Base-by-base conservation (phyloP, 2,888 invertebrate genomes). In the Ormia ochracea region DNA sequence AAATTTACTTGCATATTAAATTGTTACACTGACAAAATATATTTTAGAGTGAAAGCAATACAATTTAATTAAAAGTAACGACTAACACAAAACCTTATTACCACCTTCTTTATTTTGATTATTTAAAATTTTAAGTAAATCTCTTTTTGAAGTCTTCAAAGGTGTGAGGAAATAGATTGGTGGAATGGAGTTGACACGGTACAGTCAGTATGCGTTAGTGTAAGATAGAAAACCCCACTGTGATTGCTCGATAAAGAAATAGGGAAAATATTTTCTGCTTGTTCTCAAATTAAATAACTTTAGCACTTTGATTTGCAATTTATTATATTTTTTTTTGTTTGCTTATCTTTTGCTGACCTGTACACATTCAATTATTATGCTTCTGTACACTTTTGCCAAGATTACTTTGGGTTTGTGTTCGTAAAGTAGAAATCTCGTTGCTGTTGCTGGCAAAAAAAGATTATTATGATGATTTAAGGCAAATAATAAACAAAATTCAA, bases 381-480 rank as follows among this genome's bases (percentile, higher is more conserved):
- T 78, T 77, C 73, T 66, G 54, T 84, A 65, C 73, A 78, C 63
- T 76, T 81, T 63, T 58, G 23, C 12, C 36, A 19, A 50, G 36
- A 74, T 56, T 56, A 26, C 19, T 48, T 38, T 17, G 4, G 4
- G 12, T 38, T 65, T 3, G 6, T 3, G 6, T 7, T 1, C 26
- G 21, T 2, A 26, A 54, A 4, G 81, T 68, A 19, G 1, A 38
- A 41, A 23, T 26, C 10, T n/a, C 33, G 50, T 43, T 12, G 52
- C 59, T 68, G 50, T 43, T 12, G 52, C 59, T 68, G 48, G 56
- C 61, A 81, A 77, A 80, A 77, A 81, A 82, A 82, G 79, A 82
- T 83, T 82, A 82, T 83, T 83, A 70, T 70, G 65, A 61, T 78
- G 74, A 78, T 65, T 70, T 68, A 74, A 70, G 28, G 10, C 66